These are phyloP conservation scores for Cinara cedri DNA, from an alignment of 2,888 invertebrate species.

Conservation along the genomic window DNA sequence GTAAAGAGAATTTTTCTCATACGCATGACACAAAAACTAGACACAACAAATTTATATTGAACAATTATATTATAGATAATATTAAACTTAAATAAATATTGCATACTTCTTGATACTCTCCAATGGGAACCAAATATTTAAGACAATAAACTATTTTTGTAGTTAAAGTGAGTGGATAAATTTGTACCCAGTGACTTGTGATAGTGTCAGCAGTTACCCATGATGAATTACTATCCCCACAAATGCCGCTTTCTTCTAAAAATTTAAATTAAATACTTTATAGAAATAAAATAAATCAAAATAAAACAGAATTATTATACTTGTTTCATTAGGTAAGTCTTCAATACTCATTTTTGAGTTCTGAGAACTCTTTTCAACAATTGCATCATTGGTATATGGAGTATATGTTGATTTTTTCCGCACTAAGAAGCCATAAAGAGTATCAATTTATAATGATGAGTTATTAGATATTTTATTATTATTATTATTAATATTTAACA, in stretches of 20 bases:
- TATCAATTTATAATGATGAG: not conserved
- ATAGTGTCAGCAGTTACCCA: constrained; percentile 91
- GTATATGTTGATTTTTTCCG: not conserved
- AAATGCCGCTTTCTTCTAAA: constrained; percentile 27
- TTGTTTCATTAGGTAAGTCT: not conserved
- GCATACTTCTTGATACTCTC: constrained; percentile 91
- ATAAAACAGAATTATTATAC: not conserved
- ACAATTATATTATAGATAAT: not conserved
- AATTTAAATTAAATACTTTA: constrained; percentile 1
- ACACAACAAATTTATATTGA: constrained; percentile 60
- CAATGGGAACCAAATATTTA: constrained; percentile 92
- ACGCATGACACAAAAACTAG: constrained; percentile 87
- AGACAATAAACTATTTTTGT: constrained; percentile 92
- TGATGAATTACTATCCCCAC: constrained; percentile 80
- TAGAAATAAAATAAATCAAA: not conserved
- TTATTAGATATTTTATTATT: too few relatives aligned
- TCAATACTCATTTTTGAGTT: not conserved
- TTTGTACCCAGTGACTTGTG: constrained; percentile 86
- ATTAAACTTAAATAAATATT: not conserved
- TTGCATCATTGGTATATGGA: not conserved
- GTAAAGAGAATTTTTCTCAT: constrained; percentile 89
- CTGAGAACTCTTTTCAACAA: not conserved
- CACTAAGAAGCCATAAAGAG: not conserved
- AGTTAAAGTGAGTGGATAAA: constrained; percentile 85
- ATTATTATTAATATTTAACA: too few relatives aligned